Percentiles rank a stretch among this genome's conserved stretches.
These are phyloP conservation scores for Aeoliscus strigatus DNA, from an alignment of 2,797 vertebrate species.

Conservation along the genomic window DNA sequence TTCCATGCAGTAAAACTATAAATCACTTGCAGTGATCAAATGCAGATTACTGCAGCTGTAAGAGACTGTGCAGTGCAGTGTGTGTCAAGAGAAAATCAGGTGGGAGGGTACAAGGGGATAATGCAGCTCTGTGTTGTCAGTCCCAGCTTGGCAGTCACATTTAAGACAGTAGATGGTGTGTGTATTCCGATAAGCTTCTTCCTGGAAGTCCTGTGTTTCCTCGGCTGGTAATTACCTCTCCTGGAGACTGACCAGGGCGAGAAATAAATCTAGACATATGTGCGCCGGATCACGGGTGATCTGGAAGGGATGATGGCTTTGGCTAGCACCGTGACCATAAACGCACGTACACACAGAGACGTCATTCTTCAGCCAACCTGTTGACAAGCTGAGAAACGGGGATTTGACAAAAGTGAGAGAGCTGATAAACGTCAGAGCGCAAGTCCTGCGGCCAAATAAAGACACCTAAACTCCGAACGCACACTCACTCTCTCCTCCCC, in stretches of 20 bases:
- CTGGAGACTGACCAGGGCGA: slow-evolving; percentile 44
- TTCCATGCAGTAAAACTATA: no score
- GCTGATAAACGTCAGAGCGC: no score
- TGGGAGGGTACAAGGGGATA: slow-evolving; percentile 2
- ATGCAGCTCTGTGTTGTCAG: no score
- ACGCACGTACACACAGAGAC: slow-evolving; percentile 12
- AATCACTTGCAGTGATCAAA: no score
- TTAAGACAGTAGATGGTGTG: slow-evolving; percentile 46
- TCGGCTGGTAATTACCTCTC: slow-evolving; percentile 62
- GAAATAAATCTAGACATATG: slow-evolving; percentile 53
- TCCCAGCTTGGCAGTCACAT: slow-evolving; percentile 32
- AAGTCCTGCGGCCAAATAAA: no score
- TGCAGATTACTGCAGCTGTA: no score
- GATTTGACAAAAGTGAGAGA: slow-evolving; percentile 48
- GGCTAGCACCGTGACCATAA: slow-evolving; percentile 22
- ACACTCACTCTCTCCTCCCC: no score
- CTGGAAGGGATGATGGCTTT: slow-evolving; percentile 39
- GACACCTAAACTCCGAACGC: no score
- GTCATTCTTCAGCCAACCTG: slow-evolving; percentile 7
- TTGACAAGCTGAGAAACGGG: slow-evolving; percentile 17
- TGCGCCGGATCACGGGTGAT: slow-evolving; percentile 51
- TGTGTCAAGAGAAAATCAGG: no score
- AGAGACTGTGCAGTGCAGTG: no score
- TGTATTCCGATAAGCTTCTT: slow-evolving; percentile 54
- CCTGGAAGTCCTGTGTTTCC: slow-evolving; percentile 50